Conservation (phyloP, 1,140 invertebrate species). For the Chrysoperla carnea region DNA sequence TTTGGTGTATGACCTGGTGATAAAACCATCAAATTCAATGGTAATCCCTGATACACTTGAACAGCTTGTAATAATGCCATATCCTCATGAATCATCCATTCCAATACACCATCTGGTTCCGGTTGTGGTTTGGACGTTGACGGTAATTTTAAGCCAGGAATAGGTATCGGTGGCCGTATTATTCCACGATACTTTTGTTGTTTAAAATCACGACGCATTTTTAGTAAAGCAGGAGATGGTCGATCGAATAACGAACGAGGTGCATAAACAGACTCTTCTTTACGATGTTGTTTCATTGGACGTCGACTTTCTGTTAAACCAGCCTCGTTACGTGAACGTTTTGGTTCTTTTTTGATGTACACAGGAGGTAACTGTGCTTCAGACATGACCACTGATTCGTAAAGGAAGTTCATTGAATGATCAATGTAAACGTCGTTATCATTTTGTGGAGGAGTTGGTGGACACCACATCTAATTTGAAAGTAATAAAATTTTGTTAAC, state of each 20-base stretch:
- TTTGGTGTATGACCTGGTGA: constrained; percentile 77
- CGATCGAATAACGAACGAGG: constrained; percentile 77
- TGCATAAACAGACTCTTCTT: constrained; percentile 58
- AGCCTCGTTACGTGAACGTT: constrained; percentile 47
- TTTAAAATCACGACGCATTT: constrained; percentile 58
- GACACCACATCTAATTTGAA: constrained; percentile 72
- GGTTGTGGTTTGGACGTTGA: constrained; percentile 30
- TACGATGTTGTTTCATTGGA: constrained; percentile 42
- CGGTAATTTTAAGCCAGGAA: constrained; percentile 34
- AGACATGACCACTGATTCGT: constrained; percentile 63
- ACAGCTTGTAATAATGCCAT: constrained; percentile 74
- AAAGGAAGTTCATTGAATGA: constrained; percentile 64
- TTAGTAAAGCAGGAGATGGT: constrained; percentile 57
- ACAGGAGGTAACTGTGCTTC: constrained; percentile 73
- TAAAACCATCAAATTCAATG: constrained; percentile 56
- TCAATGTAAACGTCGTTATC: constrained; percentile 87
- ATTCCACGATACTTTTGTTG: constrained; percentile 50
- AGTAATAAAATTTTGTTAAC: constrained; percentile 4
- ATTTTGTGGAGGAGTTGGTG: constrained; percentile 81
- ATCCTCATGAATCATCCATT: constrained; percentile 85
- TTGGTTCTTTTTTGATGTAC: constrained; percentile 64
- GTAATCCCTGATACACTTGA: constrained; percentile 63
- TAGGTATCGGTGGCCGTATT: constrained; percentile 37
- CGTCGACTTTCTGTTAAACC: constrained; percentile 34
- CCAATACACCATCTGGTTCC: constrained; percentile 48